Base-by-base conservation (phyloP, 2,888 invertebrate genomes). In the Drosophila stalkeri region DNA sequence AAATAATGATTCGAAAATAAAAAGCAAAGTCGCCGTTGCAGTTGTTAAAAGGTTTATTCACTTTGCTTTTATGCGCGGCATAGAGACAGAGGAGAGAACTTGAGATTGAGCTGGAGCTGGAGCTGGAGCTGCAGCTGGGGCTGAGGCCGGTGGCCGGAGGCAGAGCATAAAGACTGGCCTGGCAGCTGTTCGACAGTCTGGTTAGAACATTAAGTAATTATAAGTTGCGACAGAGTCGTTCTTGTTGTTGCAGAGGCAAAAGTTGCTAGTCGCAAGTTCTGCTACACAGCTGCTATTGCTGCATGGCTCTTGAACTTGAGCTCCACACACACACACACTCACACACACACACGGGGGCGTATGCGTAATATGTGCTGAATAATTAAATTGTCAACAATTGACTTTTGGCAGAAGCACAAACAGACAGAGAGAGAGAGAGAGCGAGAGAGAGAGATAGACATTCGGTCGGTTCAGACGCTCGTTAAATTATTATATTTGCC, bases 301-400 rank as follows among this genome's bases (percentile, higher is more conserved):
- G 27, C 27, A 27, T 9, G 33, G 33, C 33, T 9, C 33, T 49
- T 18, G 57, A 23, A 14, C 41, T 49, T 31, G 52, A 46, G 46
- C 8, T n/a, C 31, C 71, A 68, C 64, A 76, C 72, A 72, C 72
- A 73, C 68, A 33, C 51, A 27, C 27, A 5, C 27, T 4, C 27
- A 72, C 72, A 73, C 68, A 33, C 51, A 27, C 27, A 5, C 27
- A 27, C 27, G n/a, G n/a, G n/a, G 74, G 57, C 81, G 79, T 83
- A 89, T 89, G 72, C 79, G 74, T 80, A 71, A 73, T 78, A 65
- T 86, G 75, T 83, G 75, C 81, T 81, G 73, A 59, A 86, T 88
- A 83, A 83, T 86, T 86, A 64, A 81, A 83, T 82, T 83, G 81
- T 72, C 77, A 89, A 80, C 84, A 89, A 89, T 84, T 83, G 83